Evolutionary conservation across 1,140 invertebrate species (phyloP).

Genomic region (Palaemon carinicauda): DNA sequence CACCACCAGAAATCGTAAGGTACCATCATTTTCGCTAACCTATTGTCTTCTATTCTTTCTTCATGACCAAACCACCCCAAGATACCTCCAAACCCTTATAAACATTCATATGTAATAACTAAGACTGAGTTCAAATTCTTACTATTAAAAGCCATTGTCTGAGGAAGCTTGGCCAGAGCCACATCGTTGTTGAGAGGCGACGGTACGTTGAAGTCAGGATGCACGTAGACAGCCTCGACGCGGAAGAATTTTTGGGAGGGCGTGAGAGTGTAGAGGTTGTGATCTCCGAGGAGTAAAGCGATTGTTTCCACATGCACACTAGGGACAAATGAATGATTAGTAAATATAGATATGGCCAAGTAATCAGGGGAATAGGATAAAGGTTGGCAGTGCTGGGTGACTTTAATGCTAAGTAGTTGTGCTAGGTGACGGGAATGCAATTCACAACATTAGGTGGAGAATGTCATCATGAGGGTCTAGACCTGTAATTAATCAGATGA

Average conservation of each 20-base stretch:
- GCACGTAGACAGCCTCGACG: conserved; percentile 32
- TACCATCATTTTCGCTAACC: no score
- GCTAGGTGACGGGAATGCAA: no score
- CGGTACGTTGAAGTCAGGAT: conserved; percentile 58
- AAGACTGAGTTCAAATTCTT: not conserved
- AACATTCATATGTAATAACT: not conserved
- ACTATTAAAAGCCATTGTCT: conserved; percentile 39
- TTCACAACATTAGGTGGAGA: no score
- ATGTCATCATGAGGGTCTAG: no score
- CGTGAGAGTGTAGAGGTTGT: conserved; percentile 55
- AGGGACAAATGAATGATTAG: not conserved
- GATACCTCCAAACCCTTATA: no score
- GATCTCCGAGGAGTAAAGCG: conserved; percentile 54
- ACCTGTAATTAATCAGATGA: no score
- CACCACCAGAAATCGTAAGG: no score
- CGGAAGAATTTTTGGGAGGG: conserved; percentile 54
- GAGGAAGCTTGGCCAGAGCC: conserved; percentile 32
- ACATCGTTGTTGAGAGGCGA: conserved; percentile 56
- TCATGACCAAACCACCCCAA: no score
- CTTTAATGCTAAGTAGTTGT: no score
- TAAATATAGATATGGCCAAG: not conserved
- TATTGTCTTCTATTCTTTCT: no score
- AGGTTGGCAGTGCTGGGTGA: no score
- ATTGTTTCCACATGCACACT: conserved; percentile 25
- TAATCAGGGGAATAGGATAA: no score